Evolutionary conservation across 2,888 invertebrate species (phyloP).

Genomic region (Xestia sexstrigata): DNA sequence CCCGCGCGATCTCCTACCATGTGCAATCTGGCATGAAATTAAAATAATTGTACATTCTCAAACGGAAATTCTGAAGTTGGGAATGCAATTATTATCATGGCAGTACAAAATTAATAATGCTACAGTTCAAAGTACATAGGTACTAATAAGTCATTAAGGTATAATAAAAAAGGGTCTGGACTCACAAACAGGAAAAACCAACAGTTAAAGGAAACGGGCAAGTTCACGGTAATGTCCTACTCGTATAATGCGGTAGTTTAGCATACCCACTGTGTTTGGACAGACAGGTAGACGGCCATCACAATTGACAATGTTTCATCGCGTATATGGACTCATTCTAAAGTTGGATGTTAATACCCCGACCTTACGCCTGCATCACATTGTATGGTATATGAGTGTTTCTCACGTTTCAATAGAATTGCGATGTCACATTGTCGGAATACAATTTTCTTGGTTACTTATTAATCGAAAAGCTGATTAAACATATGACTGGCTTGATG

Average conservation of each 20-base stretch:
- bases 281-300: constrained; percentile 68
- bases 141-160: background rate
- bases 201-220: constrained; percentile 47
- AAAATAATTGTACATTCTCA: background rate
- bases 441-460: constrained; percentile 11
- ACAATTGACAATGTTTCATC: constrained; percentile 53
- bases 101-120: background rate
- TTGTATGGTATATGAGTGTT: constrained; percentile 39
- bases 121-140: constrained; percentile 9
- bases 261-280: constrained; percentile 67
- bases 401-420: constrained; percentile 49
- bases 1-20: background rate
- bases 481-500: background rate
- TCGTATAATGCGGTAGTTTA: constrained; percentile 62
- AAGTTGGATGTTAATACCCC: constrained; percentile 63
- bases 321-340: constrained; percentile 60
- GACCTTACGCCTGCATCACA: constrained; percentile 40
- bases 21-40: background rate
- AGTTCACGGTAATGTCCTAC: constrained; percentile 47
- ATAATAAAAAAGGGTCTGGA: too few relatives aligned
- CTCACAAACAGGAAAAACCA: constrained; percentile 62
- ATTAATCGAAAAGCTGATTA: background rate
- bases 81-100: background rate
- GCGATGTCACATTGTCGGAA: constrained; percentile 19
- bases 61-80: background rate